Evolutionary conservation across 2,113 vertebrate species (phyloP), one percentile per base, ranked within the genome.

Genomic region (Dasypus novemcinctus): DNA sequence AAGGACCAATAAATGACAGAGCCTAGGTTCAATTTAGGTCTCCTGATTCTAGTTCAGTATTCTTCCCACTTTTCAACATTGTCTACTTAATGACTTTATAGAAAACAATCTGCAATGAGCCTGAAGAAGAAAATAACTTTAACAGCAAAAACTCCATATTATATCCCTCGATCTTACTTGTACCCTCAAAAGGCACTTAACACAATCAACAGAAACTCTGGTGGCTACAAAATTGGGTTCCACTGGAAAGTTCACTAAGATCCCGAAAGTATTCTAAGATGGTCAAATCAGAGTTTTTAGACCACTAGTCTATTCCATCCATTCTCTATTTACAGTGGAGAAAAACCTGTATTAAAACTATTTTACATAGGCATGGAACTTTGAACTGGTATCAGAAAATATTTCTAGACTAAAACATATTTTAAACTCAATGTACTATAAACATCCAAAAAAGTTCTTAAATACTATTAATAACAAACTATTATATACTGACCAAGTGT

Each of bases 291-390:
- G 57, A 87, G 49, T 36, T 94, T 21, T 82, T 41, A 94, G 27
- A 87, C 31, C 59, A 74, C 17, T n/a, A 63, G 68, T 85, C 29
- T 52, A 75, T 27, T 82, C 33, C 36, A 93, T 20, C 75, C 63
- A 69, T 87, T 82, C n/a, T 75, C 61, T 90, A 92, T 43, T 82
- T 90, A 91, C 7, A 94, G 13, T 69, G 49, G 54, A 76, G 33
- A 90, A 94, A 94, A 84, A 82, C 52, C 2, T 78, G 13, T 41
- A 93, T 84, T 83, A 85, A 85, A 97, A 97, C 49, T 85, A 74
- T 76, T 94, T 91, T 38, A 90, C 41, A 90, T 3, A 57, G 57
- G 31, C 49, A 69, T 25, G 13, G 31, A 79, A 93, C 15, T 61
- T 85, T 82, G 15, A 93, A 91, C 15, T 79, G n/a, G 41, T 80